phyloP scores from a whole-genome alignment of 2,113 vertebrate species.

The Oxyura jamaicensis region DNA sequence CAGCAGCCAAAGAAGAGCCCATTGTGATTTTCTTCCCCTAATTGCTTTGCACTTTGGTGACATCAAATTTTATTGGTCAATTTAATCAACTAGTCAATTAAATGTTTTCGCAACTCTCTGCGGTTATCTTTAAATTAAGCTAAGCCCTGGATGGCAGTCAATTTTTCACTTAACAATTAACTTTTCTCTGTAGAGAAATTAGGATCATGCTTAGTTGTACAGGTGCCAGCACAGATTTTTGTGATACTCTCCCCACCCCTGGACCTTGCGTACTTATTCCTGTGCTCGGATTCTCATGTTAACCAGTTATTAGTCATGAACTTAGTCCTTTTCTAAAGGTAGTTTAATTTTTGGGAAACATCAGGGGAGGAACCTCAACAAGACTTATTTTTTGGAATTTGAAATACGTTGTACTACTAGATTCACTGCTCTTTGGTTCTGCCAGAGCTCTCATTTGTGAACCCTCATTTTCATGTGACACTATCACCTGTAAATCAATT shows the following conservation, averaged over 20 bases:
- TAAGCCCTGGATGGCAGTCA: neutral
- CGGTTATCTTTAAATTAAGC: slow-evolving; percentile 5
- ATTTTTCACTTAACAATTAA: slow-evolving; percentile 29
- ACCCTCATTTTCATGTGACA: neutral
- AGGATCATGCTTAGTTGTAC: neutral
- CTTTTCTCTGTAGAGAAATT: neutral
- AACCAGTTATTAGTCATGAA: neutral
- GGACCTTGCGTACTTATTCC: neutral
- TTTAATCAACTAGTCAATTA: neutral
- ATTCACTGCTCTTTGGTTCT: neutral
- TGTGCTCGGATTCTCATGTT: neutral
- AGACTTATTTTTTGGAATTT: neutral
- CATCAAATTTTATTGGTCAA: neutral
- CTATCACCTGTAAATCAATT: neutral
- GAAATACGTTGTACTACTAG: neutral
- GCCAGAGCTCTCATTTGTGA: neutral
- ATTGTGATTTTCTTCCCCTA: neutral
- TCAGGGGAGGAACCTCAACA: neutral
- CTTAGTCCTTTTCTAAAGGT: neutral
- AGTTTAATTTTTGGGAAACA: neutral
- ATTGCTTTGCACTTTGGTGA: neutral
- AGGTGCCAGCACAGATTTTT: neutral
- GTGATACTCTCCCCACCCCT: neutral
- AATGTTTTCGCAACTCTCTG: neutral
- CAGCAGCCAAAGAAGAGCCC: neutral